These are phyloP conservation scores for Buathra laborator DNA, from an alignment of 2,888 invertebrate genomes.

Conservation along the genomic window DNA sequence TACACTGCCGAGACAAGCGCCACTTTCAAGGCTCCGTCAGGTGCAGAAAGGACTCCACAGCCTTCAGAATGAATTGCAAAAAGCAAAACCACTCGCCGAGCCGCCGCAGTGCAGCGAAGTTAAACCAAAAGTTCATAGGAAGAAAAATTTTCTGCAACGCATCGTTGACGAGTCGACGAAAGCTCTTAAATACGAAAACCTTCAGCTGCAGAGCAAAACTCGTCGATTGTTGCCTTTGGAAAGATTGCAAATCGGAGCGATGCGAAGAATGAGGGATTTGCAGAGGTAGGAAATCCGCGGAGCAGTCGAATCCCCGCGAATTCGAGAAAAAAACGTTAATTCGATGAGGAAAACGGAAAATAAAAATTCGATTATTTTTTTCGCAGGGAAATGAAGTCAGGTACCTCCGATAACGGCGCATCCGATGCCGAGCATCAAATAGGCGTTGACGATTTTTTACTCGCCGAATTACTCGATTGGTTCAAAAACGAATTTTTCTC, in stretches of 20 bases:
- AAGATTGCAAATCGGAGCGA: conserved; percentile 88
- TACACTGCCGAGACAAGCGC: conserved; percentile 74
- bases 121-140: conserved; percentile 39
- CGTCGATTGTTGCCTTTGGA: conserved; percentile 89
- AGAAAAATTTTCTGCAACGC: conserved; percentile 82
- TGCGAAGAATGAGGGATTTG: conserved; percentile 87
- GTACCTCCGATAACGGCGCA: not conserved
- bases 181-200: conserved; percentile 90
- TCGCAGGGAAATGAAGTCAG: conserved; percentile 69
- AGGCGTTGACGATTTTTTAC: conserved; percentile 90
- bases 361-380: not conserved
- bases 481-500: conserved; percentile 96
- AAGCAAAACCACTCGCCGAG: not conserved
- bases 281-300: conserved; percentile 85
- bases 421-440: conserved; percentile 84
- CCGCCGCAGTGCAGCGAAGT: conserved; percentile 21
- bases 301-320: too few relatives aligned
- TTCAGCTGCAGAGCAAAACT: conserved; percentile 88
- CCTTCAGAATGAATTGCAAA: conserved; percentile 40
- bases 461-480: conserved; percentile 94
- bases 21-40: conserved; percentile 75
- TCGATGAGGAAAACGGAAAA: not conserved
- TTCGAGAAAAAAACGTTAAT: not conserved
- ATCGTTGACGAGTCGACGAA: conserved; percentile 86
- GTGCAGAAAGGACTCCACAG: conserved; percentile 72